These are phyloP conservation scores for Geodia barretti DNA, from an alignment of 37 sponge, comb jelly and placozoan genomes.

Conservation along the genomic window DNA sequence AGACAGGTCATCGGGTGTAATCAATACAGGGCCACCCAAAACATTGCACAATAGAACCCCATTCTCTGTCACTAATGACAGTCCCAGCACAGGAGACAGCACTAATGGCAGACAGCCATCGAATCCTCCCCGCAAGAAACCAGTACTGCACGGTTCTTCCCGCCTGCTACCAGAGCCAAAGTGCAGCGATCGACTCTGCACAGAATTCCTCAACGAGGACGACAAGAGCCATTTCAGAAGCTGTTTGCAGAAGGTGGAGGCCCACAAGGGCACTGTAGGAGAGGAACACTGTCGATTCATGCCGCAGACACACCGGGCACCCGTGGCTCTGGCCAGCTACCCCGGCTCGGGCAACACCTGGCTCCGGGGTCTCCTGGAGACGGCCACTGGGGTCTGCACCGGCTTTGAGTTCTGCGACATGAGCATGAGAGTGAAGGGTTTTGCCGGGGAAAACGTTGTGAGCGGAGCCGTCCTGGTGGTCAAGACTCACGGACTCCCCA, in stretches of 20 bases:
- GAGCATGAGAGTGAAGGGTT: conserved; percentile 13
- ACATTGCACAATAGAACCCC: neutral
- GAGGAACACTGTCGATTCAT: conserved; percentile 9
- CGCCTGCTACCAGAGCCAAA: neutral
- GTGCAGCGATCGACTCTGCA: neutral
- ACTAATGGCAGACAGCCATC: no score
- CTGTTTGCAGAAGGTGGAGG: neutral
- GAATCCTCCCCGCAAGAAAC: neutral
- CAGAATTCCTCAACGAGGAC: neutral
- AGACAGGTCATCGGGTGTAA: neutral
- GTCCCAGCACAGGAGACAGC: no score
- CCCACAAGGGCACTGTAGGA: neutral
- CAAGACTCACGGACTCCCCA: conserved; percentile 31
- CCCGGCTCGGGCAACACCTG: conserved; percentile 48
- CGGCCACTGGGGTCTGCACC: conserved; percentile 28
- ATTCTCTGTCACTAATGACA: neutral
- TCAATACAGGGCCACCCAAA: no score
- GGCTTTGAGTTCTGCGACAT: conserved; percentile 44
- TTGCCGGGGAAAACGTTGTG: conserved; percentile 32
- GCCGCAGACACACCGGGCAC: neutral
- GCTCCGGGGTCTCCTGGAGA: conserved; percentile 32
- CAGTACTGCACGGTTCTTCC: neutral
- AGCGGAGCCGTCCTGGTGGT: conserved; percentile 34
- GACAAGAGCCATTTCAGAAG: neutral
- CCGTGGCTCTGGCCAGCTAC: conserved; percentile 37